A percentile compares a stretch with the other conserved stretches of the same genome.
Evolutionary conservation across 2,113 vertebrate genomes (phyloP).

Genomic region (Myiopsitta monachus): DNA sequence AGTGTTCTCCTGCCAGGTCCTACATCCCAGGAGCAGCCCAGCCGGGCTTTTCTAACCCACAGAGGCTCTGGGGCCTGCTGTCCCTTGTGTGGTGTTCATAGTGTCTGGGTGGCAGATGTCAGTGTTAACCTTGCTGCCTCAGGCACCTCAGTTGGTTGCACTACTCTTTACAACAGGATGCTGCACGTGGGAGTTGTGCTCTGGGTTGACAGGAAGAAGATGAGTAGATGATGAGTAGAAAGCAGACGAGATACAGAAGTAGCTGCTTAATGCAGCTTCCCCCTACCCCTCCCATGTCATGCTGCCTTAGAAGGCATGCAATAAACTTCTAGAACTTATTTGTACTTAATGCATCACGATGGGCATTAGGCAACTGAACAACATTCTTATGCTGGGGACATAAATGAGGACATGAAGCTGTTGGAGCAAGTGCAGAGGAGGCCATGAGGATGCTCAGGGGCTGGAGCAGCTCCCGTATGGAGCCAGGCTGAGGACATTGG

Average conservation of each 20-base stretch:
- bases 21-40: rapidly evolving
- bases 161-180: neutral
- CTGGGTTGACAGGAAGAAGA: neutral
- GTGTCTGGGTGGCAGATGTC: neutral
- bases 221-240: neutral
- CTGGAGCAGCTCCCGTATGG: neutral
- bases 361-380: neutral
- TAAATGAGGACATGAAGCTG: too few relatives aligned
- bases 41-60: neutral
- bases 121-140: neutral
- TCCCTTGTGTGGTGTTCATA: neutral
- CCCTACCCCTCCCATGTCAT: neutral
- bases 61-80: neutral
- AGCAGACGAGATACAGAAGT: neutral
- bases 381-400: too few relatives aligned
- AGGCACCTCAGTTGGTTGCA: neutral
- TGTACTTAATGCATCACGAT: too few relatives aligned
- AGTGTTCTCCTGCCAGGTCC: neutral
- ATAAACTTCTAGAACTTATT: neutral
- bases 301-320: neutral
- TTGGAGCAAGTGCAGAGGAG: neutral
- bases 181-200: neutral
- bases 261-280: neutral
- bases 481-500: neutral
- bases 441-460: neutral